Base-by-base conservation (phyloP, 2,888 invertebrate genomes). In the Eilema griseolum region DNA sequence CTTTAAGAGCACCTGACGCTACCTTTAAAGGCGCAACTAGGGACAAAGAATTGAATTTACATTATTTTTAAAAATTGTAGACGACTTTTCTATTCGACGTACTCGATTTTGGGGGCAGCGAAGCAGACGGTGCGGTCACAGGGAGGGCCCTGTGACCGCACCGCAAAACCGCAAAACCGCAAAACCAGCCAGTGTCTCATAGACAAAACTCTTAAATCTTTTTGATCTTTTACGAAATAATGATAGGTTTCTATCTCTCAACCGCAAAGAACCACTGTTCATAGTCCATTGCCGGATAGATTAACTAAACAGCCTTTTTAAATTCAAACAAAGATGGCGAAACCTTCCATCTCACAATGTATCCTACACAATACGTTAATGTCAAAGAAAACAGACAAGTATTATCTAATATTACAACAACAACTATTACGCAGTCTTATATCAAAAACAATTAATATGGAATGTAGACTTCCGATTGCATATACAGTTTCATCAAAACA, bases 391-490 rank as follows among this genome's bases (percentile, higher is more conserved):
- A 62, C 5, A 37, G 62, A 41, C 64, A 52, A 64, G 23, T n/a
- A 64, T 59, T 31, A 69, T 46, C 28, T 63, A 69, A 67, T 24
- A 28, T 24, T 46, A 46, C 24, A 69, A 56, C 33, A 28, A 68
- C 62, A 64, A 16, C 14, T 59, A 60, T 70, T 70, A 70, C 61
- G 66, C 66, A 66, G 66, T 66, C 60, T 62, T 23, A 67, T 41
- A 60, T 67, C 37, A 37, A 59, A 56, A 71, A 71, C 71, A 68
- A 71, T 67, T 71, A 71, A 61, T 7, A 46, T 28, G 41, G 65
- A 71, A 68, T 59, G 65, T 26, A 68, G 60, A 64, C 65, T 68
- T 64, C 71, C 71, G 61, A 67, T 67, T 71, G 57, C 59, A 65
- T 69, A 71, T 64, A 46, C 41, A 33, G 24, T 65, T 71, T 68